Conservation (phyloP, 37 sponge, comb jelly and placozoan species). For the Amphimedon queenslandica region DNA sequence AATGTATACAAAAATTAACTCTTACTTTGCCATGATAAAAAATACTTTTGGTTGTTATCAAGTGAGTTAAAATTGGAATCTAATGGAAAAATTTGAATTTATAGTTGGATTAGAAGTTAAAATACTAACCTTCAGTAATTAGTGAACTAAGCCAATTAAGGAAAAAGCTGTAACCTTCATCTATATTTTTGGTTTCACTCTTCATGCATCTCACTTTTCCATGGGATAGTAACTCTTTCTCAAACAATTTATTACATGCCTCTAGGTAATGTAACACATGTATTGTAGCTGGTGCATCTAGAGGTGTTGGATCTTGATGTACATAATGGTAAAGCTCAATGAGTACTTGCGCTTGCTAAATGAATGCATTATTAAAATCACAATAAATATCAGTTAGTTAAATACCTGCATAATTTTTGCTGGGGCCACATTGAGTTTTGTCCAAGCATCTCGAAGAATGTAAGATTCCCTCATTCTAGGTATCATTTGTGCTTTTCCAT, state of each 20-base stretch:
- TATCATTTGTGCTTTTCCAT: constrained; percentile 1
- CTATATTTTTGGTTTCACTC: constrained; percentile 11
- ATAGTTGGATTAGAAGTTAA: background rate
- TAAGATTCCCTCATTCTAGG: constrained; percentile 9
- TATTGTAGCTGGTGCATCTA: constrained; percentile 6
- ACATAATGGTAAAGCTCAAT: constrained; percentile 22
- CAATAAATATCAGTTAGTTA: background rate
- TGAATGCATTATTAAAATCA: background rate
- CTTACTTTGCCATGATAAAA: constrained; percentile 34
- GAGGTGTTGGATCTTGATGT: constrained; percentile 11
- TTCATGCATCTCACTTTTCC: background rate
- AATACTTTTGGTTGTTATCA: constrained; percentile 8
- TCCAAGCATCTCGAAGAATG: constrained; percentile 27
- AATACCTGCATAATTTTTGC: constrained; percentile 48
- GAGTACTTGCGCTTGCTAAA: constrained; percentile 37
- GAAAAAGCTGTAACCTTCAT: constrained; percentile 29
- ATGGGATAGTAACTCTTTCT: constrained; percentile 19
- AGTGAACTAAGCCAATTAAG: background rate
- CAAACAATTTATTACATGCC: constrained; percentile 34
- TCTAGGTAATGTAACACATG: constrained; percentile 6
- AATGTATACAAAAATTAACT: background rate
- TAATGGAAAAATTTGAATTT: background rate
- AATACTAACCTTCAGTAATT: constrained; percentile 8
- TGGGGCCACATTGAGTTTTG: constrained; percentile 27
- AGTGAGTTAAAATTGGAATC: background rate